phyloP scores from a whole-genome alignment of 2,797 vertebrate genomes.

The Melanotaenia maccullochi region DNA sequence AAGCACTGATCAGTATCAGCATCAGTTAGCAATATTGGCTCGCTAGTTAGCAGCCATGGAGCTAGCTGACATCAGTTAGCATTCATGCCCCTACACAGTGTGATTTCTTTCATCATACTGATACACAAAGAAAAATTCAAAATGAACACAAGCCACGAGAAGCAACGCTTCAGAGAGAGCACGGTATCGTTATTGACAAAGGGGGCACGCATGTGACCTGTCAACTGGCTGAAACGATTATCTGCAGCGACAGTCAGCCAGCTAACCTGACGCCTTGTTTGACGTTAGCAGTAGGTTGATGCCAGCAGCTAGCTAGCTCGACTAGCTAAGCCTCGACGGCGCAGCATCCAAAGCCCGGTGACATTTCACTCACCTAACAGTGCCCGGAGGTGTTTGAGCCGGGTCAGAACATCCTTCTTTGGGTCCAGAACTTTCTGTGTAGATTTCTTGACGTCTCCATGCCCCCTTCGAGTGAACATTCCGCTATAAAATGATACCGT shows the following conservation, averaged over 20 bases:
- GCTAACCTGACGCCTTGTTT: slow-evolving; percentile 62
- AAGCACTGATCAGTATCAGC: slow-evolving; percentile 42
- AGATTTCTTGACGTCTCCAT: slow-evolving; percentile 99
- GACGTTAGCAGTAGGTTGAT: slow-evolving; percentile 57
- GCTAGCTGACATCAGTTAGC: slow-evolving; percentile 66
- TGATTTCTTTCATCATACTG: slow-evolving; percentile 11
- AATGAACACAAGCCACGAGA: neutral
- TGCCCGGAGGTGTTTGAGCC: slow-evolving; percentile 94
- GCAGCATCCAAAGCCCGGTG: slow-evolving; percentile 62
- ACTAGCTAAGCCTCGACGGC: slow-evolving; percentile 48
- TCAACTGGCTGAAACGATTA: slow-evolving; percentile 11
- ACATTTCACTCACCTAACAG: slow-evolving; percentile 90
- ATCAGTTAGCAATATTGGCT: slow-evolving; percentile 58
- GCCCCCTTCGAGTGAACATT: slow-evolving; percentile 96
- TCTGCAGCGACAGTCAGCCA: slow-evolving; percentile 47
- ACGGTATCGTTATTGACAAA: neutral
- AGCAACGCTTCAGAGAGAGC: neutral
- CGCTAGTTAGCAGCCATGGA: slow-evolving; percentile 61
- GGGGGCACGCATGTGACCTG: neutral
- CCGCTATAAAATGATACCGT: slow-evolving; percentile 82
- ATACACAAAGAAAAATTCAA: neutral
- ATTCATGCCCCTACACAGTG: slow-evolving; percentile 49
- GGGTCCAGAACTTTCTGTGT: slow-evolving; percentile 99
- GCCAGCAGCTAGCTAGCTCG: slow-evolving; percentile 52
- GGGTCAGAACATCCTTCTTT: slow-evolving; percentile 96